Conservation (phyloP, 2,113 vertebrate species). For the Lophura nycthemera region DNA sequence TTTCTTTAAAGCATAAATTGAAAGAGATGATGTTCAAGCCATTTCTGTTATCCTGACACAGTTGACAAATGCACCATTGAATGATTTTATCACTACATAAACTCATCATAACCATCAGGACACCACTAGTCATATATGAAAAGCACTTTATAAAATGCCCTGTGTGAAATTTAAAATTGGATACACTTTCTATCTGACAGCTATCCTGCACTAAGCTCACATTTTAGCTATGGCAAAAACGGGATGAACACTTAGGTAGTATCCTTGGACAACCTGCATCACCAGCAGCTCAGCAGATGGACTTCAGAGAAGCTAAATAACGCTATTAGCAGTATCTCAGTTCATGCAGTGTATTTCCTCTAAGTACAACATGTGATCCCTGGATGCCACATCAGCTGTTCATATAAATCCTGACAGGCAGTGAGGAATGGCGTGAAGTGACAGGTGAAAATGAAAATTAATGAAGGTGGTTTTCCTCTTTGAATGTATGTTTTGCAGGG, state of each 20-base stretch:
- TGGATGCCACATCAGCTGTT: background rate
- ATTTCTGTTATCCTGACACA: conserved; percentile 23
- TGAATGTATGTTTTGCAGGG: background rate
- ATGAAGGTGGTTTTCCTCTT: conserved; percentile 21
- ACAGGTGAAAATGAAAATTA: background rate
- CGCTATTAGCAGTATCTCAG: background rate
- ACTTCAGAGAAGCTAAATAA: background rate
- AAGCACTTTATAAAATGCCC: conserved; percentile 1
- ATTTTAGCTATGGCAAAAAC: background rate
- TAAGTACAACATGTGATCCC: fast-evolving
- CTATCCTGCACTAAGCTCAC: background rate
- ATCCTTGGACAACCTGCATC: background rate
- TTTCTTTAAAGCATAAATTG: conserved; percentile 15
- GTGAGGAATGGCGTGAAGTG: background rate
- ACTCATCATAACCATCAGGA: conserved; percentile 32
- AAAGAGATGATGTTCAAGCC: background rate
- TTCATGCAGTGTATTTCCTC: background rate
- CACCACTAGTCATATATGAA: background rate
- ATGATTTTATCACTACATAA: background rate
- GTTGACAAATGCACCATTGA: conserved; percentile 4
- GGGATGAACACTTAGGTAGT: background rate
- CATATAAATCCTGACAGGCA: background rate
- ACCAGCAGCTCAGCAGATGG: background rate
- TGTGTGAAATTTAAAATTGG: conserved; percentile 27
- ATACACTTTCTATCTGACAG: conserved; percentile 10